Conservation (phyloP, 2,113 vertebrate genomes). For the Motacilla tschutschensis region DNA sequence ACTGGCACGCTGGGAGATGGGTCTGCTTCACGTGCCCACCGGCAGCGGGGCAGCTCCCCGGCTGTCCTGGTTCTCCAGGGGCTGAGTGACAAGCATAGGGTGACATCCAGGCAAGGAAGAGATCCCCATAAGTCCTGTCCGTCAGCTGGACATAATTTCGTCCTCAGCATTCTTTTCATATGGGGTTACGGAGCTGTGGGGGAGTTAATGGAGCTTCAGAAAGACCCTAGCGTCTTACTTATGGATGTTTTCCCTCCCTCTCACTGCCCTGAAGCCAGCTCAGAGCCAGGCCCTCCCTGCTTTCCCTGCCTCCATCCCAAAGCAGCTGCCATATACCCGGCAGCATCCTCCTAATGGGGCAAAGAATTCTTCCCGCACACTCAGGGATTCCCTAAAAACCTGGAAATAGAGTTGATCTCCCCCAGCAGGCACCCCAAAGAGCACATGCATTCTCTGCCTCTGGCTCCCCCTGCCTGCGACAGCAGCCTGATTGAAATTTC, state of each 20-base stretch:
- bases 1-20: background rate
- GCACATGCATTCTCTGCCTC: background rate
- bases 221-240: background rate
- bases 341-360: background rate
- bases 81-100: background rate
- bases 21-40: background rate
- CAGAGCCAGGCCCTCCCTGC: background rate
- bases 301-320: background rate
- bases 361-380: background rate
- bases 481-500: slow-evolving; percentile 3
- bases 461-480: background rate
- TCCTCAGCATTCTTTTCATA: background rate
- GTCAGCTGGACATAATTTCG: background rate
- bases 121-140: fast-evolving
- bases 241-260: background rate
- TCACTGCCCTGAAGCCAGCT: background rate
- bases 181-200: background rate
- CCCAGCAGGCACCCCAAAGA: background rate
- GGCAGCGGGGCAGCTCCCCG: background rate
- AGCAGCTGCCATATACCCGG: background rate
- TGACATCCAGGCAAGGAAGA: background rate
- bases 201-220: background rate
- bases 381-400: background rate
- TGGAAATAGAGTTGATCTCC: background rate
- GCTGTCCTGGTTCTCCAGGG: background rate